phyloP scores from a whole-genome alignment of 2,797 vertebrate species.

The Mallotus villosus region DNA sequence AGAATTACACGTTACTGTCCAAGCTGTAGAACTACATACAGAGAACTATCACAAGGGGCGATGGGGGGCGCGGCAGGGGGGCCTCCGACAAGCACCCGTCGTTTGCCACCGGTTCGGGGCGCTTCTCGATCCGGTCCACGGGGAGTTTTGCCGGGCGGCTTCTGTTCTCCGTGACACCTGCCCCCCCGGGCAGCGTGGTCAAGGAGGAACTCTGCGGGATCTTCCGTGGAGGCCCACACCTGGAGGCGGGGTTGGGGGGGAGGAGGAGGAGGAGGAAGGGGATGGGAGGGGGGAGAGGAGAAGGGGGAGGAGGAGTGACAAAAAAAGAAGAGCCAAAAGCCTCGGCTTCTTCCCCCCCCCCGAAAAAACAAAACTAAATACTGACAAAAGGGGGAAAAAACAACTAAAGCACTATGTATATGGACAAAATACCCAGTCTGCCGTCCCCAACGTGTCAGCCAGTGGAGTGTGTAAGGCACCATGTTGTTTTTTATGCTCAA shows the following conservation, averaged over 20 bases:
- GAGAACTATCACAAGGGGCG: constrained; percentile 35
- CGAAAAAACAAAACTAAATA: constrained; percentile 10
- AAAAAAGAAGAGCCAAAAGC: constrained; percentile 41
- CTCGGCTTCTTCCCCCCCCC: constrained; percentile 44
- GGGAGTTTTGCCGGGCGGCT: constrained; percentile 55
- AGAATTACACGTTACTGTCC: constrained; percentile 67
- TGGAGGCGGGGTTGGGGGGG: constrained; percentile 66
- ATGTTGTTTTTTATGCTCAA: constrained; percentile 79
- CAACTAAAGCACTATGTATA: constrained; percentile 35
- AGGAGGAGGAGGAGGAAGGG: constrained; percentile 33
- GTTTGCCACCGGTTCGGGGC: constrained; percentile 36
- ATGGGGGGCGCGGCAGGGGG: background rate
- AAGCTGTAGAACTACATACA: constrained; percentile 59
- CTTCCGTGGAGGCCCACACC: constrained; percentile 80
- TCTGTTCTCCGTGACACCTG: constrained; percentile 47
- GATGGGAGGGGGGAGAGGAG: too few relatives aligned
- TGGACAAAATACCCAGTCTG: constrained; percentile 67
- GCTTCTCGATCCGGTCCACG: constrained; percentile 7
- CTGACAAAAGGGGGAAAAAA: background rate
- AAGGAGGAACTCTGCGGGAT: constrained; percentile 11
- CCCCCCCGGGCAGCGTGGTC: constrained; percentile 17
- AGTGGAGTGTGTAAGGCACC: constrained; percentile 84
- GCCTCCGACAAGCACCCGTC: constrained; percentile 38
- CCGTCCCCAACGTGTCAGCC: constrained; percentile 85
- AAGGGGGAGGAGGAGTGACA: constrained; percentile 52